Base-by-base conservation (phyloP, 2,113 vertebrate species). In the Bujurquina vittata region DNA sequence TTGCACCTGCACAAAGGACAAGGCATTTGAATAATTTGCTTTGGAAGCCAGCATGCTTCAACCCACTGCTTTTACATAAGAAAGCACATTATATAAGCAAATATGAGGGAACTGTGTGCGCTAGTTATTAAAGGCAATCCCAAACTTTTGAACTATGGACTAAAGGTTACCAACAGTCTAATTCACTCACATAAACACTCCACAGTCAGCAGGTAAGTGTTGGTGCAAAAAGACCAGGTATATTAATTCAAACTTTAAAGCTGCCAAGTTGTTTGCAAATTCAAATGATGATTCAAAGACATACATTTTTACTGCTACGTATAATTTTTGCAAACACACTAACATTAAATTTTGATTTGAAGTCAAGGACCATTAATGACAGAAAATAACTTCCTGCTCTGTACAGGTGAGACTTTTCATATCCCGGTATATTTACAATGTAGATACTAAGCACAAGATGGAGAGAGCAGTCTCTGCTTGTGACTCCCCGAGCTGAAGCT, bases 1-100 rank as follows among this genome's bases (percentile, higher is more conserved):
- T 79, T 98, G 97, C 90, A 97, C 93, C 98, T 99, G 94, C 55
- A 90, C 4, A 84, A 80, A 89, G 78, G 7, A 84, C 5, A 67
- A 4, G 46, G 9, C 12, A 55, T 79, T 87, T 60, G 49, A 58
- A 75, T 67, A 20, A 78, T 61, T 59, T 40, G n/a, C 29, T 23
- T 14, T 15, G 18, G n/a, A 74, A 40, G 35, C 33, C 4, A 9
- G 52, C 4, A 3, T 37, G 26, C 22, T 9, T n/a, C 0, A 5
- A n/a, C 40, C 73, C 4, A 63, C 49, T 17, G 12, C 11, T 80
- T 26, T 43, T 20, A 56, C 73, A 14, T 6, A 4, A 18, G 3
- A n/a, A 9, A 58, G 43, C 3, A 37, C 23, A 20, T 58, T 4
- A 4, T 26, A 18, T 40, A 46, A 65, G 23, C 8, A 80, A 85